Percentiles rank a stretch among this genome's conserved stretches.
Conservation (phyloP, 2,797 vertebrate species). For the Arctocebus calabarensis region DNA sequence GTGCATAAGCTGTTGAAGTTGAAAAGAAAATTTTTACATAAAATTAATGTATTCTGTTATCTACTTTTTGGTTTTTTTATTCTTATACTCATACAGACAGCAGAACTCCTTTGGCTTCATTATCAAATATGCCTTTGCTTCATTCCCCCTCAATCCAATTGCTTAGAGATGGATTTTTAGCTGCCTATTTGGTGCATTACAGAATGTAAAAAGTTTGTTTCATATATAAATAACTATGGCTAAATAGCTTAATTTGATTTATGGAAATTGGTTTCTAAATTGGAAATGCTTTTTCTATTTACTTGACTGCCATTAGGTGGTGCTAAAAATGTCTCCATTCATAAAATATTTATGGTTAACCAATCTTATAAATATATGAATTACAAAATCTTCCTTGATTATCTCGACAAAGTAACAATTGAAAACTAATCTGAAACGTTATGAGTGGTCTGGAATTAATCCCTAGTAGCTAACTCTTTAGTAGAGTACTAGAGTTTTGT, state of each 20-base stretch:
- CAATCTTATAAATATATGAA: slow-evolving; percentile 59
- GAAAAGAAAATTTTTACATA: neutral
- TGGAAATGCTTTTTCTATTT: slow-evolving; percentile 64
- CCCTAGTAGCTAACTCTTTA: neutral
- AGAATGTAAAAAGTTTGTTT: neutral
- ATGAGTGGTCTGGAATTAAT: neutral
- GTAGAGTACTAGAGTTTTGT: neutral
- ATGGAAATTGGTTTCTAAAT: slow-evolving; percentile 56
- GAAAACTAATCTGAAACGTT: slow-evolving; percentile 14
- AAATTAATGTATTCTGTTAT: neutral
- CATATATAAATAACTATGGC: neutral
- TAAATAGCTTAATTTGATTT: slow-evolving; percentile 42
- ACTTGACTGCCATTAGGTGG: slow-evolving; percentile 68
- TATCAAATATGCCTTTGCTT: neutral
- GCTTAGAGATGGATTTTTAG: neutral
- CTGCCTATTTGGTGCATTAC: neutral
- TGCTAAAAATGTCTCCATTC: slow-evolving; percentile 68
- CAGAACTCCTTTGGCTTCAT: neutral
- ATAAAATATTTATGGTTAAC: slow-evolving; percentile 68
- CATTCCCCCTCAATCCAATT: neutral
- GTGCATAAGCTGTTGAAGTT: neutral
- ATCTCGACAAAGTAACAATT: slow-evolving; percentile 31
- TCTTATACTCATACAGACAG: neutral
- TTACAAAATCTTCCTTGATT: slow-evolving; percentile 67
- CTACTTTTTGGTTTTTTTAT: neutral